Conservation (phyloP, 1,140 invertebrate genomes). For the Oedothorax gibbosus region DNA sequence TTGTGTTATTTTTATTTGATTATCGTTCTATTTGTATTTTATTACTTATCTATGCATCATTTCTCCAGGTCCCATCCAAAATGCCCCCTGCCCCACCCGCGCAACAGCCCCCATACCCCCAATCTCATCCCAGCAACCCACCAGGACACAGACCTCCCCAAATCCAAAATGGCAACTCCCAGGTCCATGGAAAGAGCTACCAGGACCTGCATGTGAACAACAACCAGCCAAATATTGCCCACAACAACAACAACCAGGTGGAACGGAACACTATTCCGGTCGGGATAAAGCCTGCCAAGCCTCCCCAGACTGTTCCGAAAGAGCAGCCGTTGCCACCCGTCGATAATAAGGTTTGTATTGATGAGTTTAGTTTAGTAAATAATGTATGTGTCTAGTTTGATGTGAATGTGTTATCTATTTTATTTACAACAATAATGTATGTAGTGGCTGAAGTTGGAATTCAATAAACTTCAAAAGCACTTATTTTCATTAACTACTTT, state of each 20-base stretch:
- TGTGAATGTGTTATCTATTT: no score
- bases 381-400: no score
- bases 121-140: conserved; percentile 39
- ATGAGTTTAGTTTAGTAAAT: no score
- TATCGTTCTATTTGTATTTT: not conserved
- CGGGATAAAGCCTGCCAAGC: conserved; percentile 17
- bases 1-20: no score
- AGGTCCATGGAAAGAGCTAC: conserved; percentile 9
- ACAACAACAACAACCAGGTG: conserved; percentile 55
- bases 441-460: no score
- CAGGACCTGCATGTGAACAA: conserved; percentile 33
- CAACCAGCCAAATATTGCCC: conserved; percentile 24
- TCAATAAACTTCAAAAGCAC: no score
- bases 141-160: conserved; percentile 18
- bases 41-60: not conserved
- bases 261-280: not conserved
- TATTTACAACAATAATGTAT: no score
- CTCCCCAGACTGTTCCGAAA: conserved; percentile 35
- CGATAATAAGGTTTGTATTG: conserved; percentile 37
- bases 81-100: conserved; percentile 42
- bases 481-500: no score
- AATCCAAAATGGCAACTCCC: conserved; percentile 41
- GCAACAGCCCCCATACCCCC: conserved; percentile 5
- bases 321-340: conserved; percentile 27
- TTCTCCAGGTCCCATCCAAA: conserved; percentile 39